Conservation (phyloP, 2,113 vertebrate genomes). For the Muntiacus muntjak region DNA sequence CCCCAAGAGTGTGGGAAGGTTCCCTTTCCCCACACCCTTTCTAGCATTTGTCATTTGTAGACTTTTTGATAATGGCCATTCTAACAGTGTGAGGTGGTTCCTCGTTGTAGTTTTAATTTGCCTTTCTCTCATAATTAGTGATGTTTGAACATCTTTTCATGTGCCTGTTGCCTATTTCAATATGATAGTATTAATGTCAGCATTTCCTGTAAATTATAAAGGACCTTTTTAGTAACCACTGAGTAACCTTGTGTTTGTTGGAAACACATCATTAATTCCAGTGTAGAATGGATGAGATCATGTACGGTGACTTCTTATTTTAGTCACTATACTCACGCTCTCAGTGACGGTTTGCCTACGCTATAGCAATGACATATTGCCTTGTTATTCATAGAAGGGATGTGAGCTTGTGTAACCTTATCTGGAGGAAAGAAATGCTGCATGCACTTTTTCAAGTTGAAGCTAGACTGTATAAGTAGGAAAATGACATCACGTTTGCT, state of each 20-base stretch:
- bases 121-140: not conserved
- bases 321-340: not conserved
- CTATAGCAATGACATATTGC: not conserved
- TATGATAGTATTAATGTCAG: not conserved
- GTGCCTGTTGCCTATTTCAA: not conserved
- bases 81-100: not conserved
- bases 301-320: not conserved
- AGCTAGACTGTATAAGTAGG: not conserved
- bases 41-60: not conserved
- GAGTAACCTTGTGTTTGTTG: not conserved
- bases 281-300: not conserved
- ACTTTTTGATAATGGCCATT: not conserved
- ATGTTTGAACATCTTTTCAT: not conserved
- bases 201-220: slow-evolving; percentile 3
- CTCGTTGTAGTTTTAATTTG: not conserved
- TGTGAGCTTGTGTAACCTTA: not conserved
- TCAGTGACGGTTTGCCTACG: not conserved
- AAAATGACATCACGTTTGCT: not conserved
- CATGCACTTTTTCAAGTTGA: not conserved
- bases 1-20: not conserved
- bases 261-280: slow-evolving; percentile 12
- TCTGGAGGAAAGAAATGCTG: not conserved
- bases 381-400: not conserved
- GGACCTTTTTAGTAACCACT: not conserved
- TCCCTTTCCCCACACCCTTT: not conserved